phyloP scores from a whole-genome alignment of 2,888 invertebrate genomes.

The Hoplodrina blanda region DNA sequence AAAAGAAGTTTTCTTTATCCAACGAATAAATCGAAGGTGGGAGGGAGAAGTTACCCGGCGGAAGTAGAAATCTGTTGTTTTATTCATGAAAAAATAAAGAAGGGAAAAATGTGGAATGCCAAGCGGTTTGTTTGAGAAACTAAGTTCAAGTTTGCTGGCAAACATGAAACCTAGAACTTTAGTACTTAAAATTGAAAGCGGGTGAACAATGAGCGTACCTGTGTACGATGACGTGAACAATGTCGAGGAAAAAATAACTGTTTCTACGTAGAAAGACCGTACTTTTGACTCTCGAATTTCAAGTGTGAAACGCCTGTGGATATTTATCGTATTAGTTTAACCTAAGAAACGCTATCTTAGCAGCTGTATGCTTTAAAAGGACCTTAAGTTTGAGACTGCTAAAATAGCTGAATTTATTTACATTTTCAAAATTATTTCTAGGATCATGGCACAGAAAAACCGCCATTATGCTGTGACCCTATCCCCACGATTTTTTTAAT shows the following conservation, averaged over 20 bases:
- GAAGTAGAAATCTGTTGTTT: conserved; percentile 90
- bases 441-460: too few species aligned
- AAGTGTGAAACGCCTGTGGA: too few species aligned
- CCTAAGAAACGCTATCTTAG: background rate
- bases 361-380: background rate
- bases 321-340: too few species aligned
- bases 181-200: conserved; percentile 51
- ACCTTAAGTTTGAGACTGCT: too few species aligned
- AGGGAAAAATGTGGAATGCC: conserved; percentile 82
- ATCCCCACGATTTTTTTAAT: background rate
- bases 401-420: too few species aligned
- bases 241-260: background rate
- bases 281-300: background rate
- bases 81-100: conserved; percentile 89
- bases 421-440: too few species aligned
- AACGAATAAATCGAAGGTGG: conserved; percentile 90
- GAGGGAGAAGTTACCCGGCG: conserved; percentile 86
- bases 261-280: background rate
- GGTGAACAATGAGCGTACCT: conserved; percentile 18
- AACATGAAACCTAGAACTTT: conserved; percentile 65
- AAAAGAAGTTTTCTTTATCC: conserved; percentile 90
- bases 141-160: conserved; percentile 68
- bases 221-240: background rate
- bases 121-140: conserved; percentile 74
- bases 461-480: background rate